Evolutionary conservation across 2,888 invertebrate genomes (phyloP), one percentile per base, ranked within the genome.

Genomic region (Sepiola atlantica): DNA sequence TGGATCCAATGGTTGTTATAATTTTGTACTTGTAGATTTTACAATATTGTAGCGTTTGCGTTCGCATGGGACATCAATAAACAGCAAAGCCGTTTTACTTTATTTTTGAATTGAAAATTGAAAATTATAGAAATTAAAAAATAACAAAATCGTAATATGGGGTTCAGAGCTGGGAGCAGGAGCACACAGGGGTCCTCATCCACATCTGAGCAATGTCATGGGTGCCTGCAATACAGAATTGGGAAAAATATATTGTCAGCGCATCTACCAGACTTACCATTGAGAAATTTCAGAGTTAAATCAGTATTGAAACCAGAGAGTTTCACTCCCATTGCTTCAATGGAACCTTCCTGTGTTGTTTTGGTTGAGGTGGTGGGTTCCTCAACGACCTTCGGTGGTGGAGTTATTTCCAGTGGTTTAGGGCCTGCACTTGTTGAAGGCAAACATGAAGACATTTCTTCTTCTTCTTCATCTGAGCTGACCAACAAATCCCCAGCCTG

Each of bases 271-370:
- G 14, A 77, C 90, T 90, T 94, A 96, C 96, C 96, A 94, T 95
- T 94, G 2, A 96, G 95, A 94, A 96, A 96, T 94, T 96, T 95
- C 3, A 96, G 94, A n/a, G 96, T 96, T 8, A 96, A 94, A 92
- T 96, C 96, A 94, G 95, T 90, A 90, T 94, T 61, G n/a, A 94
- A 94, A 90, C 91, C 94, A 90, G 55, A 90, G 16, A 94, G 90
- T 45, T 91, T 93, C 28, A 93, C 57, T 20, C 93, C 93, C 55
- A 93, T 92, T n/a, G 92, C 28, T 92, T 92, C 92, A 92, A 92
- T 92, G 18, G 92, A 54, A 92, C 92, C 92, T 55, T 92, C 92
- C 20, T 54, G n/a, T 92, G 24, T 12, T n/a, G 24, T 54, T 4
- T 21, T 28, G 18, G 45, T 54, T n/a, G 57, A 28, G 55, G 54